Evolutionary conservation across 2,797 vertebrate species (phyloP), one percentile per base, ranked within the genome.

Genomic region (Liparis tanakae): DNA sequence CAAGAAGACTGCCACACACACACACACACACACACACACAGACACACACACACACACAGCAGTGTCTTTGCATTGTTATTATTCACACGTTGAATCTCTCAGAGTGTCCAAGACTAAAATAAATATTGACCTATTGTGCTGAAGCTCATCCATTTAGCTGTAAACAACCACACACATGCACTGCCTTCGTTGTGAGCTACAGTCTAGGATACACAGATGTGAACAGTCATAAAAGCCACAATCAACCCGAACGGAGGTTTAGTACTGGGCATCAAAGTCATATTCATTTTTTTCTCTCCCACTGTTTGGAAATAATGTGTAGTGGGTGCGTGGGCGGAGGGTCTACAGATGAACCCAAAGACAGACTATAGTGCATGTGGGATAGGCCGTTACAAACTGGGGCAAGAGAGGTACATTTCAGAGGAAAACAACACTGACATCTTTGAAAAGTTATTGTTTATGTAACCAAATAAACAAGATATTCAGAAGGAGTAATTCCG

Each of bases 281-380:
- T 20, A 70, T 72, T 73, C 12, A 20, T 57, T 58, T 36, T 36
- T 50, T 63, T 55, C 15, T 70, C 58, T 67, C n/a, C 62, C 44
- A 50, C 43, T 70, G 39, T 72, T 79, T 74, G 72, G 85, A 85
- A 80, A 78, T 65, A 67, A 30, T 30, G 25, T 74, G 33, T 53
- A 70, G 20, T 20, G 10, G 58, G 43, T 3, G 44, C 44, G 36
- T 54, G 25, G 25, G 48, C 7, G 0, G 10, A 55, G 44, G 39
- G 17, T 69, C 36, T 20, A 33, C 41, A 69, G 51, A 67, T n/a
- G 60, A 50, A 33, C 14, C 43, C 13, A 44, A 14, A 10, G 10
- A 41, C 37, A 51, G 14, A 70, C 0, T 0, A 8, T 18, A 60
- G 18, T 1, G 0, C 9, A 33, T 53, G 30, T 15, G 34, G 3